Conservation (phyloP, 2,113 vertebrate genomes). For the Zingel zingel region DNA sequence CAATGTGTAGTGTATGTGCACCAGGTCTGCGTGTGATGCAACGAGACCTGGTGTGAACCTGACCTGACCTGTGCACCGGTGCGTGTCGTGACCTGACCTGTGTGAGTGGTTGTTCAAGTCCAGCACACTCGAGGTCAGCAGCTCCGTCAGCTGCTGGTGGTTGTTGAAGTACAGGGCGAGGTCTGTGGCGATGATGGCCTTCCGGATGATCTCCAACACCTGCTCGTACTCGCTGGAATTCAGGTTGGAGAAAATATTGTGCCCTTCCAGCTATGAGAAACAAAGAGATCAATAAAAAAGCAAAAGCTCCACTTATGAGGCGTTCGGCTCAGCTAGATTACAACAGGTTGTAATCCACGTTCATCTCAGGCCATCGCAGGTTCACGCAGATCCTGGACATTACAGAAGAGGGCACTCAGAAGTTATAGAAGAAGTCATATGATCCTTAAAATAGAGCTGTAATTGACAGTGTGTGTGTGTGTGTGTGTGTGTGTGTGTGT, state of each 20-base stretch:
- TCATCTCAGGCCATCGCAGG: conserved; percentile 1
- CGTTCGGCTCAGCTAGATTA: conserved; percentile 78
- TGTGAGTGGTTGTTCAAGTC: conserved; percentile 95
- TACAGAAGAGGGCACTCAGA: conserved; percentile 21
- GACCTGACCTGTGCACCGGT: conserved; percentile 5
- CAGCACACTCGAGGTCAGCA: conserved; percentile 86
- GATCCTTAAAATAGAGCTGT: neutral
- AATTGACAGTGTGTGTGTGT: neutral
- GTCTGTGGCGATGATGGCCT: conserved; percentile 99
- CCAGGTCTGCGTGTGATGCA: conserved; percentile 6
- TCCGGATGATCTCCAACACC: conserved; percentile 98
- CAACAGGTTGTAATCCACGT: conserved; percentile 48
- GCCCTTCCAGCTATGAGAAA: conserved; percentile 98
- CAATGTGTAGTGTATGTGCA: conserved; percentile 39
- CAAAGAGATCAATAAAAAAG: conserved; percentile 90
- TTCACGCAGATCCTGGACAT: conserved; percentile 13
- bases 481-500: neutral
- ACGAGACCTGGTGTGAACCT: conserved; percentile 2
- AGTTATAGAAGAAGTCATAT: neutral
- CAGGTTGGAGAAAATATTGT: conserved; percentile 99
- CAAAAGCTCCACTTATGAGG: conserved; percentile 86
- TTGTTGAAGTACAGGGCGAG: conserved; percentile 98
- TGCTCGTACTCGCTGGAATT: conserved; percentile 97
- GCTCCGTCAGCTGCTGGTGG: conserved; percentile 93
- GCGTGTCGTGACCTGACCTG: conserved; percentile 84